These are phyloP conservation scores for Campylomormyrus numenius DNA, from an alignment of 2,113 vertebrate species.

Conservation along the genomic window DNA sequence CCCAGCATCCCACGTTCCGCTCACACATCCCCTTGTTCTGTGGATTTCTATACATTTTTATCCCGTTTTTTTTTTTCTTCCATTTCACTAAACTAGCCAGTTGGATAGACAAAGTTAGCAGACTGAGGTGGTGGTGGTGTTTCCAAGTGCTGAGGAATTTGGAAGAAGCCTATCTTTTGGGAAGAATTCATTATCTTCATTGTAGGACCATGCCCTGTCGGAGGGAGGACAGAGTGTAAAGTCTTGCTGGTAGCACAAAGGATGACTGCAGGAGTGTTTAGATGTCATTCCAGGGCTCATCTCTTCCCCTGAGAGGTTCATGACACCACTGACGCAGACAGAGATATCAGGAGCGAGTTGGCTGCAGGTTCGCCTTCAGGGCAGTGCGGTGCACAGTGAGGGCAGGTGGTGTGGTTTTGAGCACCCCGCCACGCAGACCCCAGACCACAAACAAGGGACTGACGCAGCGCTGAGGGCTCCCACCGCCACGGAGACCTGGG, in stretches of 20 bases:
- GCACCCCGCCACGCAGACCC: neutral
- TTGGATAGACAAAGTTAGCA: constrained; percentile 1
- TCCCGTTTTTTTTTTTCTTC: neutral
- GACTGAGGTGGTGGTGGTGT: constrained; percentile 17
- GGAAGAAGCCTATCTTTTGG: constrained; percentile 14
- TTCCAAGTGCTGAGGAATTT: constrained; percentile 26
- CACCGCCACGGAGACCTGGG: neutral
- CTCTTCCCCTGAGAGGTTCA: neutral
- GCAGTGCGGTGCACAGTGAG: neutral
- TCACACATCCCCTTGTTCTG: constrained; percentile 11
- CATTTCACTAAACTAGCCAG: constrained; percentile 10
- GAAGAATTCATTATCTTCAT: constrained; percentile 23
- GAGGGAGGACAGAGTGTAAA: neutral
- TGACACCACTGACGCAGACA: constrained; percentile 14
- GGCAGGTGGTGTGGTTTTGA: neutral
- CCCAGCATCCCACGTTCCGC: constrained; percentile 6
- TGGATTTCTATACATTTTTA: constrained; percentile 22
- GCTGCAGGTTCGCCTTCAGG: neutral
- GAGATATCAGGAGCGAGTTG: neutral
- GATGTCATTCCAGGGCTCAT: constrained; percentile 9
- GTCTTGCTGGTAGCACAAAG: constrained; percentile 10
- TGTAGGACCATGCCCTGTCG: constrained; percentile 15
- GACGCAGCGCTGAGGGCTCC: neutral
- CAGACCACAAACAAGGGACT: neutral
- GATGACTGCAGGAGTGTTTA: constrained; percentile 2